Base-by-base conservation (phyloP, 2,888 invertebrate genomes). In the Lycophotia porphyrea region DNA sequence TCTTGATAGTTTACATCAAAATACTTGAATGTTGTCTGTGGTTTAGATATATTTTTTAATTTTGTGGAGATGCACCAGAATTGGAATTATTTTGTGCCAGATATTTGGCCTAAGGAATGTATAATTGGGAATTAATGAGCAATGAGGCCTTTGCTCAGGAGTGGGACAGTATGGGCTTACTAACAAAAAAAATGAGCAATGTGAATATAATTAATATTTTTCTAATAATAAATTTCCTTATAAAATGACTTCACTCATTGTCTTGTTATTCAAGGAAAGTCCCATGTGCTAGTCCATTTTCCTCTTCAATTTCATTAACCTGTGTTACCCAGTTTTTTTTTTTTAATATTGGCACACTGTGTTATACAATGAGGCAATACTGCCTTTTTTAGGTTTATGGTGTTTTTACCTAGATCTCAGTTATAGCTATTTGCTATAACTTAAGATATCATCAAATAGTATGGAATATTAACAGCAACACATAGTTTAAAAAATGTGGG, bases 1-100 rank as follows among this genome's bases (percentile, higher is more conserved):
- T 87, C 88, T 96, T 55, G 93, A 93, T 74, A 94, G 91, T 78
- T 86, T 95, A 18, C 91, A 93, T 73, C 91, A 90, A 74, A 91
- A 92, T 78, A 84, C 82, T 42, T 89, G 71, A 87, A 34, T 73
- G 21, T 66, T 24, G 63, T 61, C 27, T 47, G 72, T 47, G 58
- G 36, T 60, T 49, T 78, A 34, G 15, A 36, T 44, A n/a, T 52
- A 55, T 78, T 63, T 63, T 49, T 7, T 34, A 34, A 79, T 7
- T n/a, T 31, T 31, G 31, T n/a, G n/a, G 21, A 79, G 2, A 34
- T n/a, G n/a, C 47, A 72, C 21, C 18, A 47, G n/a, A 24, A 15
- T 61, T 44, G 36, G 15, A 52, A 44, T 78, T 71, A 64, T 66
- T 58, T 80, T 61, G 8, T 80, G 60, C 58, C 60, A 65, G 74